Base-by-base conservation (phyloP, 1,140 invertebrate genomes). In the Cyclina sinensis region DNA sequence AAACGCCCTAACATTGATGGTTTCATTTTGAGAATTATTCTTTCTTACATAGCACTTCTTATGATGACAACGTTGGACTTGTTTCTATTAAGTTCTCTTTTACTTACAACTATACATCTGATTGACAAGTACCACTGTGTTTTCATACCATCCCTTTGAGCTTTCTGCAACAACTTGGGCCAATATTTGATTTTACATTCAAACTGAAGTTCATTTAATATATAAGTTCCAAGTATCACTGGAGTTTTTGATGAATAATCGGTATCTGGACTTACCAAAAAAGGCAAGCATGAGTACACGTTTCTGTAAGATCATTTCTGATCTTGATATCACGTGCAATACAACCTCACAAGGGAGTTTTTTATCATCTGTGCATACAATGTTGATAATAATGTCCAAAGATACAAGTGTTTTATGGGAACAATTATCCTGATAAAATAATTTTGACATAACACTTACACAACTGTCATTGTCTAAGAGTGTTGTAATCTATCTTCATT, bases 61-160 rank as follows among this genome's bases (percentile, higher is more conserved):
- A 73, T 1, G 18, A 74, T 30, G 4, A 14, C 83, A 21, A 86
- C 12, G 1, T 7, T 48, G 35, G 54, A 57, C 14, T 74, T 54
- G 18, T 57, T 46, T 57, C n/a, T n/a, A n/a, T n/a, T n/a, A n/a
- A 85, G 35, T 37, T 76, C 70, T 43, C 35, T 54, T 7, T 86
- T 48, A 14, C 70, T 14, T 3, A 74, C 16, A 30, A 57, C 32
- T 27, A 76, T 76, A 35, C 68, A 54, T 59, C 83, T 21, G n/a
- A 86, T 54, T 2, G 46, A 14, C n/a, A 76, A 37, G 74, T 54
- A 86, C 68, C 65, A 86, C 27, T 43, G 0, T 14, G 46, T 86
- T 30, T 51, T 24, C 5, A 86, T 16, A 73, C 54, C 39, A 48
- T n/a, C n/a, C n/a, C n/a, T n/a, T n/a, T n/a, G n/a, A n/a, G 83